Evolutionary conservation across 2,888 invertebrate species (phyloP).

Genomic region (Ernsta delagoae): DNA sequence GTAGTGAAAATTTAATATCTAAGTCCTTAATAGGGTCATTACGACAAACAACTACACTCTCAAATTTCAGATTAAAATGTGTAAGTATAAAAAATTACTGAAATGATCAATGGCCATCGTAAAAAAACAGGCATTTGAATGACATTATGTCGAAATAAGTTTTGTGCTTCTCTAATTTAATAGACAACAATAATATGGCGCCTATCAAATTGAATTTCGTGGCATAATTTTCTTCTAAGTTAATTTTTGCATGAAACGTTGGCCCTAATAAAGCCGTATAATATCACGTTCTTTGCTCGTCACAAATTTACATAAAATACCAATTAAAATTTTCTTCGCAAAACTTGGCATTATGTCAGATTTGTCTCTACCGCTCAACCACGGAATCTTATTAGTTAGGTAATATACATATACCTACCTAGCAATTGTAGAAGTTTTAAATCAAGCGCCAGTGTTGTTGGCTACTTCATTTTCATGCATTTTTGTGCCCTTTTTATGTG

Average conservation of each 20-base stretch:
- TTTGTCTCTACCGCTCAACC: conserved; percentile 12
- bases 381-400: background rate
- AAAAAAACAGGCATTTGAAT: too few species aligned
- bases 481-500: too few species aligned
- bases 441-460: too few species aligned
- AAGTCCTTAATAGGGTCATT: too few species aligned
- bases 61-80: too few species aligned
- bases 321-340: conserved; percentile 57
- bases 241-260: conserved; percentile 12
- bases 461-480: too few species aligned
- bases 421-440: background rate
- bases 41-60: too few species aligned
- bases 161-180: background rate
- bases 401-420: background rate
- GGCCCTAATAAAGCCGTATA: conserved; percentile 39
- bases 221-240: conserved; percentile 4
- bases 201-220: background rate
- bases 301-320: conserved; percentile 62
- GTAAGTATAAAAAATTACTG: too few species aligned
- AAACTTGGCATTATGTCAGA: conserved; percentile 23
- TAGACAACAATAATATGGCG: background rate
- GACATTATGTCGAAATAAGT: background rate
- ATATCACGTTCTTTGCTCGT: conserved; percentile 42
- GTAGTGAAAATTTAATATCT: too few species aligned
- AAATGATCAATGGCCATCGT: too few species aligned